phyloP scores from a whole-genome alignment of 2,113 vertebrate genomes.

The Lepus europaeus region DNA sequence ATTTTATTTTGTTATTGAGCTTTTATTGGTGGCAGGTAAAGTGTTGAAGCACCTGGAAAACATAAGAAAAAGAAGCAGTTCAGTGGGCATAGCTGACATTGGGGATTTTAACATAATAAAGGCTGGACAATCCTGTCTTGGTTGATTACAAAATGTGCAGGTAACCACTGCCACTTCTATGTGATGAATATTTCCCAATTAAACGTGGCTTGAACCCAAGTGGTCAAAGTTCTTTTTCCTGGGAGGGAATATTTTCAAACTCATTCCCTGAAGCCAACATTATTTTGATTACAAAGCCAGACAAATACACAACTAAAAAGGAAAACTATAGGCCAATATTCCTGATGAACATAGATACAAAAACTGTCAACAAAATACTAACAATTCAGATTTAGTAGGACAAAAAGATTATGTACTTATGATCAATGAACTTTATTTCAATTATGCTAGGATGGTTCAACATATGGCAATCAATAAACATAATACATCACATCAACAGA shows the following conservation, averaged over 20 bases:
- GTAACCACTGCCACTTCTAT: background rate
- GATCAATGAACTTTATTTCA: background rate
- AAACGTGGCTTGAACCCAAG: background rate
- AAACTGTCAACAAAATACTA: background rate
- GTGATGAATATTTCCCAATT: background rate
- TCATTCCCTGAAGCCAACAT: background rate
- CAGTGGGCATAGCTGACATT: background rate
- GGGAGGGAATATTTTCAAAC: background rate
- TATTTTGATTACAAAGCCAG: background rate
- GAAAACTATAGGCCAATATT: background rate
- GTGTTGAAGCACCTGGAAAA: background rate
- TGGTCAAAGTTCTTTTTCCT: background rate
- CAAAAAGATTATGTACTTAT: background rate
- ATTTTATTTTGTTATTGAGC: background rate
- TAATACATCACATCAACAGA: background rate
- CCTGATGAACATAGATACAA: background rate
- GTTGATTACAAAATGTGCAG: background rate
- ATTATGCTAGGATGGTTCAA: background rate
- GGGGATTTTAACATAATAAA: background rate
- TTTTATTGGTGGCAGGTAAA: constrained; percentile 13
- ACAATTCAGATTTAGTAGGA: background rate
- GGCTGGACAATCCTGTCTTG: background rate
- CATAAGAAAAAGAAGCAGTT: constrained; percentile 10
- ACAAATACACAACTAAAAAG: background rate
- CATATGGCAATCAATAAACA: background rate